A percentile compares a stretch with the other conserved stretches of the same genome.
Evolutionary conservation across 2,113 vertebrate genomes (phyloP).

Genomic region (Trachemys scripta): DNA sequence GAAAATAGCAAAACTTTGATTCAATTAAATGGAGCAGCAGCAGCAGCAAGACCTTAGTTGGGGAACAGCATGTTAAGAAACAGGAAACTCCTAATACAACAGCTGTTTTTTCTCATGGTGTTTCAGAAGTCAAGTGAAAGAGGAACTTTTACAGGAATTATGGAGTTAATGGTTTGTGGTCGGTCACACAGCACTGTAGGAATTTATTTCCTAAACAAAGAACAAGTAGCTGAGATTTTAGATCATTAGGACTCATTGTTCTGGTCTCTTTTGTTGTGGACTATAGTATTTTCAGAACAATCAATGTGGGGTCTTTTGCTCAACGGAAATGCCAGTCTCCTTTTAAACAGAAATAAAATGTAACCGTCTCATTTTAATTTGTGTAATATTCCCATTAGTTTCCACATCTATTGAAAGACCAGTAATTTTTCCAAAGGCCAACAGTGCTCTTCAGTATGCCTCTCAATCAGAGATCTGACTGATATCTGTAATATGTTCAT

Average conservation of each 20-base stretch:
- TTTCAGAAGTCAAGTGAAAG: not conserved
- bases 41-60: not conserved
- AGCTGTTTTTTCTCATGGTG: not conserved
- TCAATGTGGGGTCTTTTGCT: not conserved
- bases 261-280: not conserved
- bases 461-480: not conserved
- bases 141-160: not conserved
- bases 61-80: not conserved
- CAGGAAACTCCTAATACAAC: not conserved
- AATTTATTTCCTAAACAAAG: not conserved
- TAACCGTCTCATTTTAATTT: not conserved
- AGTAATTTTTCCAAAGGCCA: not conserved
- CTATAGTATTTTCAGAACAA: not conserved
- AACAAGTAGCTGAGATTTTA: rapidly evolving
- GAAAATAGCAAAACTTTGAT: not conserved
- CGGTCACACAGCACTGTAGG: not conserved
- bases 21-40: not conserved
- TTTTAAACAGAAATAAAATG: not conserved
- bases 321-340: not conserved
- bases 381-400: not conserved
- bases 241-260: not conserved
- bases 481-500: not conserved
- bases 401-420: not conserved
- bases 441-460: not conserved
- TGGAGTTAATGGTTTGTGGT: not conserved